Evolutionary conservation across 2,113 vertebrate genomes (phyloP), one percentile per base, ranked within the genome.

Genomic region (Ptilorrhoa leucosticta): DNA sequence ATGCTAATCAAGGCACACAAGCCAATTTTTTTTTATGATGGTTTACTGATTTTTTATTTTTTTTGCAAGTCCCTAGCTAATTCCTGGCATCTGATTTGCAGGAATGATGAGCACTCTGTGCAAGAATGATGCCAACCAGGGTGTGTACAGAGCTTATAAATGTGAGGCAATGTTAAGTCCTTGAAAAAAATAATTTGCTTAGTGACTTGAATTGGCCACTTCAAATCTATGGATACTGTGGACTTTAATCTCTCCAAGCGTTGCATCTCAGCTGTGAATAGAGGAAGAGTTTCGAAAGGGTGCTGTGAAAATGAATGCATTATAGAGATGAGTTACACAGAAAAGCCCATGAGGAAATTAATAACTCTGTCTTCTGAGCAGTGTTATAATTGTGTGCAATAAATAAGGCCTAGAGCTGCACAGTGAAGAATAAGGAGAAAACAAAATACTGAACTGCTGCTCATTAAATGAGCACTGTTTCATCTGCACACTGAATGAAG

Each of bases 291-390:
- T 94, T 94, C 0, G 0, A 94, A 95, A 95, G 45, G 24, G 37
- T 90, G n/a, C 40, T 72, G n/a, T 79, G 85, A 85, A 95, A 96
- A 93, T 72, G 20, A 83, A 83, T 92, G 70, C 11, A 26, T 72
- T 81, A 57, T 50, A 85, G 53, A 90, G 61, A 95, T 72, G 85
- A 94, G 57, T 86, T 95, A 92, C 37, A 76, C 48, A 47, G 88
- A 83, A 83, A 92, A 95, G 5, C 53, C 66, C 53, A 80, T 53
- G 54, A 92, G 47, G 50, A 92, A 95, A 94, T 94, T 82, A 94
- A 94, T 97, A 93, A 88, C 88, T 83, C 66, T 97, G 33, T 92
- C 88, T 95, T 95, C 63, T 4, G 26, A 72, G 82, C n/a, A 72
- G 45, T 57, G 48, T 85, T 92, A 57, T 92, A 88, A 97, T 93